Percentiles rank a stretch among this genome's conserved stretches.
Conservation (phyloP, 2,797 vertebrate genomes). For the Telmatherina bonti region DNA sequence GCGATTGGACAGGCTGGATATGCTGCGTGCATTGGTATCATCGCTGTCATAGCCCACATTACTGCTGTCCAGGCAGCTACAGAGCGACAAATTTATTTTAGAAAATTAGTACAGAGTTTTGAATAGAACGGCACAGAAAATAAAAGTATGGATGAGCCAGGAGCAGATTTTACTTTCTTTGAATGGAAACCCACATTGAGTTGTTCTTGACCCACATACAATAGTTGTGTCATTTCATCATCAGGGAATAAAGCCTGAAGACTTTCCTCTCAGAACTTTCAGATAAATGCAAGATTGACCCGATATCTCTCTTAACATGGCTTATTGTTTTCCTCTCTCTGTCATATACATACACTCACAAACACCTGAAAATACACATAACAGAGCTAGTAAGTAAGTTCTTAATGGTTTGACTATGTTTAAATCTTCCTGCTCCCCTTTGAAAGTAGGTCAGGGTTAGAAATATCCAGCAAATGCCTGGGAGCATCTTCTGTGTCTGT, state of each 20-base stretch:
- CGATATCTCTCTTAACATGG: slow-evolving; percentile 2
- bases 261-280: slow-evolving; percentile 23
- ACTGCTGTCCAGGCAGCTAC: slow-evolving; percentile 92
- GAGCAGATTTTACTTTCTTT: slow-evolving; percentile 11
- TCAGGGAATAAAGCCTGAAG: slow-evolving; percentile 42
- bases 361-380: background rate
- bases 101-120: background rate
- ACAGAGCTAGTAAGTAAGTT: background rate
- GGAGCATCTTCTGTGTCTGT: slow-evolving; percentile 57
- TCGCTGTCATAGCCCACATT: slow-evolving; percentile 94
- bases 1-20: slow-evolving; percentile 97
- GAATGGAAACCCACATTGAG: slow-evolving; percentile 41
- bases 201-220: slow-evolving; percentile 54
- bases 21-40: slow-evolving; percentile 93
- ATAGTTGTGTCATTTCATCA: slow-evolving; percentile 29
- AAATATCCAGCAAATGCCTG: slow-evolving; percentile 54
- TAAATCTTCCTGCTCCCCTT: slow-evolving; percentile 16
- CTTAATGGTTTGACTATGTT: slow-evolving; percentile 1
- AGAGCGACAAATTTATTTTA: slow-evolving; percentile 18
- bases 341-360: background rate
- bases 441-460: slow-evolving; percentile 61
- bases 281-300: slow-evolving; percentile 26
- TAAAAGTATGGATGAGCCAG: slow-evolving; percentile 10
- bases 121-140: background rate
- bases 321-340: too few species aligned